phyloP scores from a whole-genome alignment of 1,140 invertebrate species.

The Drosophila melanica region DNA sequence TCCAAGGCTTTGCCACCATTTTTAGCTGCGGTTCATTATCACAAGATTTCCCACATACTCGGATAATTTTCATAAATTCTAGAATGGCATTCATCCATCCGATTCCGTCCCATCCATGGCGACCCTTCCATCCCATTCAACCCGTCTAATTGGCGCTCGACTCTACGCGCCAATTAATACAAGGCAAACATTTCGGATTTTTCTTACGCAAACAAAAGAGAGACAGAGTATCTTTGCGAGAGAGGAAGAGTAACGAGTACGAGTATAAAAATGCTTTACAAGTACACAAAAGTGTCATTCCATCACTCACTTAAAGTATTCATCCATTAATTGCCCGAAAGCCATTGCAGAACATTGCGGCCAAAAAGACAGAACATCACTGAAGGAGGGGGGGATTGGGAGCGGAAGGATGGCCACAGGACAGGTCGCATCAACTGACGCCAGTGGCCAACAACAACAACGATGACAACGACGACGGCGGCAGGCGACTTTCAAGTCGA shows the following conservation, averaged over 20 bases:
- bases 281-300: constrained; percentile 83
- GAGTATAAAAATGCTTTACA: constrained; percentile 81
- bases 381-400: not conserved
- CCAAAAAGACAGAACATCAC: constrained; percentile 24
- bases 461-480: constrained; percentile 25
- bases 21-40: constrained; percentile 51
- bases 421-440: constrained; percentile 72
- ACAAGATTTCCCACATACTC: constrained; percentile 60
- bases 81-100: constrained; percentile 12
- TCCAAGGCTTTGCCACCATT: not conserved
- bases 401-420: constrained; percentile 10
- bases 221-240: not conserved
- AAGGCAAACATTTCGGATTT: constrained; percentile 56
- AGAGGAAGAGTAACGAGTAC: constrained; percentile 37
- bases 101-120: too few relatives aligned
- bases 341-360: constrained; percentile 55
- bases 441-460: constrained; percentile 48
- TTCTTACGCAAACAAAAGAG: constrained; percentile 30
- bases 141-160: constrained; percentile 66
- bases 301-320: constrained; percentile 84
- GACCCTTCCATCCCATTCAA: constrained; percentile 16
- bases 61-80: constrained; percentile 78
- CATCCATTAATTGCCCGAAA: constrained; percentile 84
- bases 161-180: constrained; percentile 57
- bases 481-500: constrained; percentile 71